Base-by-base conservation (phyloP, 2,113 vertebrate genomes). In the Theropithecus gelada region DNA sequence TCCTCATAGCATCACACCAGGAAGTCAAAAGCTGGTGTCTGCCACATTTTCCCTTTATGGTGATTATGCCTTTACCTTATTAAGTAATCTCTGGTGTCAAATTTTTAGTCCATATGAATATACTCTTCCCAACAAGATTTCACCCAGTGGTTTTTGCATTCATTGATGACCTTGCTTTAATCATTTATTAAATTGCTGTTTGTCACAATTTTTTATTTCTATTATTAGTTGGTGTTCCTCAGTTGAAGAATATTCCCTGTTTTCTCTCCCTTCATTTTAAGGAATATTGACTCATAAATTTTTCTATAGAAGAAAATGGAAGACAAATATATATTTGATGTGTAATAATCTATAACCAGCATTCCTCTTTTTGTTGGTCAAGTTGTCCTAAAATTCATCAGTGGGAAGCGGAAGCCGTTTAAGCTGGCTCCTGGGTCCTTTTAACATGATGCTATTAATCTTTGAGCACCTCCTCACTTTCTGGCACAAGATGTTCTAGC, bases 271-370 rank as follows among this genome's bases (percentile, higher is more conserved):
- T 2, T 14, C 18, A 76, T 27, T 92, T 86, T 96, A 84, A 70
- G 50, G 20, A 83, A 50, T 89, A 50, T 68, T 75, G 43, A 96
- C 48, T 92, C 73, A 64, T 81, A 13, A 1, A 88, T 85, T 72
- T 95, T 76, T 52, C 50, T 10, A 70, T 89, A 87, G 59, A 92
- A 93, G 43, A 59, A 86, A 84, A 90, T 20, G 78, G n/a, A 70
- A 90, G 68, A 75, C n/a, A 95, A 18, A n/a, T 85, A 13, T 7
- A 3, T 72, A 55, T 68, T 64, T 94, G 43, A 0, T 68, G 2
- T 35, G 2, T 89, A 30, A 40, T 64, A 22, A 88, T 50, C n/a
- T 3, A 9, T 48, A 13, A 38, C n/a, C 27, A 12, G 32, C 2
- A 23, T 59, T 80, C 4, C 32, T 88, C 43, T 38, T 92, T 89